Percentiles rank a stretch among this genome's conserved stretches.
Conservation (phyloP, 1,140 invertebrate genomes). For the Papilio xuthus region DNA sequence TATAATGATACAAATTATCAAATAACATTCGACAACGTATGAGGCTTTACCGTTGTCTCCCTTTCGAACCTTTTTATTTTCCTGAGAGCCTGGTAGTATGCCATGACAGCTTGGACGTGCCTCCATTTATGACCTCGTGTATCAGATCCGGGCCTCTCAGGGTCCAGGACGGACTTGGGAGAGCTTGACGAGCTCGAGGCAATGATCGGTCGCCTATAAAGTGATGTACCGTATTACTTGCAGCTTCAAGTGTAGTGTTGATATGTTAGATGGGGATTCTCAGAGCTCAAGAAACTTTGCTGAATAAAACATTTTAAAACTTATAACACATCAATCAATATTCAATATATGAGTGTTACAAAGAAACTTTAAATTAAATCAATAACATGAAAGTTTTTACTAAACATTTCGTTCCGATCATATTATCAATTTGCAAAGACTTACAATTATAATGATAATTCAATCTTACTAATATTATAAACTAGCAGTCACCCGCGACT, state of each 20-base stretch:
- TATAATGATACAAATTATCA: conserved; percentile 63
- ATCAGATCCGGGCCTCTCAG: conserved; percentile 66
- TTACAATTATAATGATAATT: no score
- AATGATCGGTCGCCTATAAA: conserved; percentile 78
- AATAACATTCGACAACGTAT: conserved; percentile 69
- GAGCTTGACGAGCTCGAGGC: conserved; percentile 77
- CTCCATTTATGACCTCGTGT: conserved; percentile 90
- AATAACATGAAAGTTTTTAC: background rate
- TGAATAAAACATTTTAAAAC: conserved; percentile 30
- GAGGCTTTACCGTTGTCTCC: conserved; percentile 63
- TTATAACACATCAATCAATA: background rate
- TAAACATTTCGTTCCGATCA: background rate
- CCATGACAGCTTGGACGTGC: conserved; percentile 92
- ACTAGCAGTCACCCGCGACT: no score
- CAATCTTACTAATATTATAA: no score
- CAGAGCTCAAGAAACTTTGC: conserved; percentile 28
- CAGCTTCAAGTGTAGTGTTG: conserved; percentile 54
- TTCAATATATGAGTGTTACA: background rate
- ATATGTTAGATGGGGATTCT: conserved; percentile 45
- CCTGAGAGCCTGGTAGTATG: conserved; percentile 92
- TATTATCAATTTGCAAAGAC: background rate
- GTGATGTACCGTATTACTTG: conserved; percentile 72
- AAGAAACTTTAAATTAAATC: background rate
- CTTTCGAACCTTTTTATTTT: conserved; percentile 91
- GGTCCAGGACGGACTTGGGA: conserved; percentile 66